Percentiles rank a stretch among this genome's conserved stretches.
Conservation (phyloP, 1,140 invertebrate genomes). For the Papilio helenus region DNA sequence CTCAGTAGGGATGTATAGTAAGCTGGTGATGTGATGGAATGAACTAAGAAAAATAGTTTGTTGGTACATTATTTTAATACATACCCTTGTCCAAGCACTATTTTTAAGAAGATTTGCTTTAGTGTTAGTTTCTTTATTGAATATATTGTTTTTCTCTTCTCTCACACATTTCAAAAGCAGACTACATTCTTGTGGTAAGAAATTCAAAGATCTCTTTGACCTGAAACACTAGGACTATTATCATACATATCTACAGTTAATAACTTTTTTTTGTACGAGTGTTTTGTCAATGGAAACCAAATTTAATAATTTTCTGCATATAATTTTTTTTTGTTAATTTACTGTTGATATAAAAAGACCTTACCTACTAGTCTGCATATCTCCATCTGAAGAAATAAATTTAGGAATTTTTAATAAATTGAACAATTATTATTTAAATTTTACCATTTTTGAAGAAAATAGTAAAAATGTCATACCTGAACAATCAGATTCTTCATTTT, state of each 20-base stretch:
- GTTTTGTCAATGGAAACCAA: no score
- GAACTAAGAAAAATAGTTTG: no score
- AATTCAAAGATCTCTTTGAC: constrained; percentile 60
- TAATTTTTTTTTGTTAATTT: neutral
- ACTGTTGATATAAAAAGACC: neutral
- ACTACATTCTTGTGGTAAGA: constrained; percentile 66
- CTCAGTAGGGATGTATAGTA: no score
- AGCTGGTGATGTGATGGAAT: no score
- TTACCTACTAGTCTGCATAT: constrained; percentile 44
- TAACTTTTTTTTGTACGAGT: no score
- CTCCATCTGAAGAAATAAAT: constrained; percentile 39
- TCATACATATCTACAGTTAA: no score
- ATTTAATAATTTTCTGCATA: no score
- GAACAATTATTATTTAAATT: neutral
- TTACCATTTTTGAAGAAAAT: neutral
- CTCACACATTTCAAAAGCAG: constrained; percentile 70
- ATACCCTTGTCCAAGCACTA: constrained; percentile 68
- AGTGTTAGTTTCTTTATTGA: constrained; percentile 49
- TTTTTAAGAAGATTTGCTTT: constrained; percentile 58
- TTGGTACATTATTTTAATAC: neutral
- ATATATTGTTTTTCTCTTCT: constrained; percentile 62
- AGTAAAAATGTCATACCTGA: constrained; percentile 37
- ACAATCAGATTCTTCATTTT: constrained; percentile 44
- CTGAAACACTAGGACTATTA: constrained; percentile 31
- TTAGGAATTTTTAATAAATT: neutral